These are phyloP conservation scores for Leptopilina drosophilae DNA, from an alignment of 2,888 invertebrate species.

Conservation along the genomic window DNA sequence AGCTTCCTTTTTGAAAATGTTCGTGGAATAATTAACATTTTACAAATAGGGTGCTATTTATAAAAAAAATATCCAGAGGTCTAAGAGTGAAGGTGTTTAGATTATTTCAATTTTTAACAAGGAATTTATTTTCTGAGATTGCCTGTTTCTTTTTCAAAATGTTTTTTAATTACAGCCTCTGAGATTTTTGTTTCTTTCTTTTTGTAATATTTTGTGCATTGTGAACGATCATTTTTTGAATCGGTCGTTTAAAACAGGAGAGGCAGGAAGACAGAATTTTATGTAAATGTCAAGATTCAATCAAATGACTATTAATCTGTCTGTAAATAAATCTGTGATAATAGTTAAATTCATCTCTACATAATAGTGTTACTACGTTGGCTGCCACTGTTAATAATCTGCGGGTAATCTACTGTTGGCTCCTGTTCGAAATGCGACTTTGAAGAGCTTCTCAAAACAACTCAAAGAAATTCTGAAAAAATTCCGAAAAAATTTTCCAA, in stretches of 20 bases:
- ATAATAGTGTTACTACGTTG: slow-evolving; percentile 58
- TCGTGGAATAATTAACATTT: slow-evolving; percentile 55
- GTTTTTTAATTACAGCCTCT: neutral
- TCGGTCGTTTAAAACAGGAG: slow-evolving; percentile 51
- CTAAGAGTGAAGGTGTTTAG: slow-evolving; percentile 57
- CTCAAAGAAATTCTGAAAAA: too few species aligned
- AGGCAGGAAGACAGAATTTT: slow-evolving; percentile 55
- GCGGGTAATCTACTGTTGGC: slow-evolving; percentile 59
- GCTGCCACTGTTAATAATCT: slow-evolving; percentile 65
- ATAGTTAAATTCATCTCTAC: slow-evolving; percentile 68
- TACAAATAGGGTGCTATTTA: slow-evolving; percentile 57
- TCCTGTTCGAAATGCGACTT: slow-evolving; percentile 38
- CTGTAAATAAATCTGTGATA: slow-evolving; percentile 75
- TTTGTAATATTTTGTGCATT: slow-evolving; percentile 14
- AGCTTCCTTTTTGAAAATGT: slow-evolving; percentile 45
- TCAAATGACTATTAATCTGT: slow-evolving; percentile 68
- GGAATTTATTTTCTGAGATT: slow-evolving; percentile 57
- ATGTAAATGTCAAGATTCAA: slow-evolving; percentile 60
- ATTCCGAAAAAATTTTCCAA: neutral
- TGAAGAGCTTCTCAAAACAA: slow-evolving; percentile 22
- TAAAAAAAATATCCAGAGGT: slow-evolving; percentile 56
- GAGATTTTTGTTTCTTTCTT: slow-evolving; percentile 1
- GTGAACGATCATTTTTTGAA: slow-evolving; percentile 35
- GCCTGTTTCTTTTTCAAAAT: slow-evolving; percentile 1
- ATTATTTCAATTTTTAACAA: slow-evolving; percentile 57